Percentiles rank a stretch among this genome's conserved stretches.
Conservation (phyloP, 2,113 vertebrate genomes). For the Chionis minor region DNA sequence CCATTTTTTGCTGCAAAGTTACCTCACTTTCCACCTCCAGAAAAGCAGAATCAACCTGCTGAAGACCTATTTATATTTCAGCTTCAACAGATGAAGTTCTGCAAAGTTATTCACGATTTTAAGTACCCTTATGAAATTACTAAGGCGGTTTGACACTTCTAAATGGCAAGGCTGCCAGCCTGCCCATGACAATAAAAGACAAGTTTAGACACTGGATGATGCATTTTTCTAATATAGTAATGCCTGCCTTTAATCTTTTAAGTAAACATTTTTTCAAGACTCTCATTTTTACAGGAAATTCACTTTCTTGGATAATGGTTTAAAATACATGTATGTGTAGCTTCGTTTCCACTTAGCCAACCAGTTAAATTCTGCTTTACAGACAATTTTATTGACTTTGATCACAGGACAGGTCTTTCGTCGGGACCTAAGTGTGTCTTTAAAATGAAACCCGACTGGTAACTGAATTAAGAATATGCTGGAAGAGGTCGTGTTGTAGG, state of each 20-base stretch:
- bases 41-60: neutral
- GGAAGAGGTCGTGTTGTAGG: neutral
- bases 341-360: neutral
- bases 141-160: neutral
- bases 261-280: neutral
- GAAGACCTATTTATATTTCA: neutral
- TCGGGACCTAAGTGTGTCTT: neutral
- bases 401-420: neutral
- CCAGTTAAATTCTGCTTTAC: neutral
- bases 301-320: neutral
- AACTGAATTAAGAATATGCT: neutral
- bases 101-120: neutral
- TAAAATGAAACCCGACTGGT: neutral
- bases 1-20: neutral
- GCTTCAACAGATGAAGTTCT: neutral
- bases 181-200: neutral
- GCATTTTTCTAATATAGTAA: neutral
- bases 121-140: neutral
- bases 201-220: neutral
- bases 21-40: neutral
- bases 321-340: neutral
- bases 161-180: neutral
- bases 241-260: conserved; percentile 1
- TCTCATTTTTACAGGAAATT: neutral
- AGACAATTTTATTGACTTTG: neutral